Base-by-base conservation (phyloP, 1,140 invertebrate species). In the Akabosia matsudoensis region DNA sequence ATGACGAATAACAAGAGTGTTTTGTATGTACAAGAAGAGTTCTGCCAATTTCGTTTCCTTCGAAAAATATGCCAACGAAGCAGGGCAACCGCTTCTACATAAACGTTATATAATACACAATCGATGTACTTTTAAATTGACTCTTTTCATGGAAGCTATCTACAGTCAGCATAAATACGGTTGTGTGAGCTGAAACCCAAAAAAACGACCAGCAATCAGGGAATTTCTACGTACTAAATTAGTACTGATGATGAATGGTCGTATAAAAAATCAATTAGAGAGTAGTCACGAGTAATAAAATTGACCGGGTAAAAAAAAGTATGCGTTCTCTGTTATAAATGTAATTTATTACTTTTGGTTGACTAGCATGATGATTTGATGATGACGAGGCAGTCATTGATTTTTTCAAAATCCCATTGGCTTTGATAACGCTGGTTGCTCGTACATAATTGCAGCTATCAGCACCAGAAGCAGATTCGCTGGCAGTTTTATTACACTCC, bases 321-420 rank as follows among this genome's bases (percentile, higher is more conserved):
- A n/a, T n/a, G n/a, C n/a, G n/a, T n/a, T n/a, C n/a, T n/a, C n/a
- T n/a, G n/a, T n/a, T n/a, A n/a, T n/a, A n/a, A n/a, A n/a, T n/a
- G n/a, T n/a, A n/a, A n/a, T n/a, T n/a, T n/a, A 67, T 67, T 67
- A 67, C 61, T 67, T 67, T 67, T 67, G 30, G 61, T 67, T 67
- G 61, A 67, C 61, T 67, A 67, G 61, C 22, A 24, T 67, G 61
- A 67, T 67, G 28, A 67, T 28, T 31, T 61, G 54, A 16, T 61
- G 54, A 4, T 61, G 54, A 61, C 24, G 54, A 14, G 24, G n/a
- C 4, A 16, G 24, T 10, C 24, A 24, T n/a, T 22, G 54, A 61
- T 24, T 61, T 61, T 30, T 31, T 67, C n/a, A 30, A 61, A 61
- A 67, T 67, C 22, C 61, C 61, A 67, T 67, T 67, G 7, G 61